Evolutionary conservation across 2,113 vertebrate genomes (phyloP).

Genomic region (Amphiprion ocellaris): DNA sequence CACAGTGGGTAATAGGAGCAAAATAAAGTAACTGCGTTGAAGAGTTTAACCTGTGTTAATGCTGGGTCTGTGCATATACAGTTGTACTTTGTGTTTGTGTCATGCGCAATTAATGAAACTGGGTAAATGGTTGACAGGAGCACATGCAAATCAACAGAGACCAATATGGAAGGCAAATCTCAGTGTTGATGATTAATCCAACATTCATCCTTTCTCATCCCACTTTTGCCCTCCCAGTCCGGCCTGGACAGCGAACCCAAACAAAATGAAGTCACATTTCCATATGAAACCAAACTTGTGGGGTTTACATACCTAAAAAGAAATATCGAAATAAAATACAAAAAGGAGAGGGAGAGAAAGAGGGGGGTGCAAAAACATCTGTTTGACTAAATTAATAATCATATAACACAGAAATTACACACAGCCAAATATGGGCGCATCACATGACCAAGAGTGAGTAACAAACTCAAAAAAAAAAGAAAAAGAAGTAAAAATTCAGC

Average conservation of each 20-base stretch:
- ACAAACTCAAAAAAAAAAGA: constrained; percentile 65
- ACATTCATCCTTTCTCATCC: constrained; percentile 62
- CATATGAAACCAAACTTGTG: constrained; percentile 82
- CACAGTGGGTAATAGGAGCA: no score
- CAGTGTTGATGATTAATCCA: constrained; percentile 63
- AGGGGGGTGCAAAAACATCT: constrained; percentile 80
- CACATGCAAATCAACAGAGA: constrained; percentile 77
- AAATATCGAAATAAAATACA: constrained; percentile 60
- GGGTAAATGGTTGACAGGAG: constrained; percentile 54
- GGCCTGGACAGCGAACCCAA: constrained; percentile 42
- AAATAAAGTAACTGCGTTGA: no score
- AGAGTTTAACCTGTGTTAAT: not conserved
- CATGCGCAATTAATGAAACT: constrained; percentile 46
- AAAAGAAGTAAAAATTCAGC: constrained; percentile 73
- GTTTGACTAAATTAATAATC: constrained; percentile 78
- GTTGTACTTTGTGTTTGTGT: constrained; percentile 24
- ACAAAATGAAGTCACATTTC: constrained; percentile 68
- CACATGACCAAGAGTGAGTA: constrained; percentile 83
- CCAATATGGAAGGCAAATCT: constrained; percentile 65
- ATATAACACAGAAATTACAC: constrained; percentile 81
- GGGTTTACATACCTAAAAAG: constrained; percentile 80
- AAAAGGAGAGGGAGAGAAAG: constrained; percentile 71
- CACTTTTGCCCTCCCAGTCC: constrained; percentile 63
- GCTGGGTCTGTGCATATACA: not conserved
- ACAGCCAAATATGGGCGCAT: constrained; percentile 84